Base-by-base conservation (phyloP, 2,113 vertebrate genomes). In the Cyanoliseus patagonus region DNA sequence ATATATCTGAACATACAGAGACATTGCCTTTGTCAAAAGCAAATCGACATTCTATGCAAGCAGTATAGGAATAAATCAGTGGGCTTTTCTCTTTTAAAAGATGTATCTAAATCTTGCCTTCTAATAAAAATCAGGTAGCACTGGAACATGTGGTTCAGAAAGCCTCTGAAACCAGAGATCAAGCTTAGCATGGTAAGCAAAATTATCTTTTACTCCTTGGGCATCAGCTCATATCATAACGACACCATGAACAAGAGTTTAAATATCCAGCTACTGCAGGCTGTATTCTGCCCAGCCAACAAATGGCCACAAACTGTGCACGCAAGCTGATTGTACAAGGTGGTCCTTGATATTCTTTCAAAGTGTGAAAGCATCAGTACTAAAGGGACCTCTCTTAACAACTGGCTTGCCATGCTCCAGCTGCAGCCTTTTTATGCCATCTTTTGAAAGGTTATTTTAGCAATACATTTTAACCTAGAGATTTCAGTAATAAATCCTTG, bases 1-100 rank as follows among this genome's bases (percentile, higher is more conserved):
- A 68, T 64, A 16, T 83, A 83, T 79, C 46, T 93, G 88, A 94
- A 96, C 57, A 59, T 57, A 63, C 35, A 90, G 93, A 90, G 83
- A 44, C 47, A 47, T 33, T 57, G 81, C 35, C 49, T 86, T 85
- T 82, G 44, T 83, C 88, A 92, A 95, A 92, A 52, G 88, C 35
- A 93, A 90, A 92, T 69, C 41, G 69, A 82, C 10, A 42, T 28
- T 82, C 69, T 44, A 24, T 46, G 90, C 0, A 0, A 77, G 63
- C 39, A 93, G 18, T 23, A 51, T 82, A 84, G n/a, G 39, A 83
- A 91, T 70, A 93, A 67, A 91, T 67, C 86, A 92, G 57, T 83
- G 49, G 11, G 11, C 6, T 81, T 70, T 88, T 74, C 68, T 68
- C 75, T 88, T 83, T 66, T 74, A 70, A 83, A 91, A 83, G 72